phyloP scores from a whole-genome alignment of 2,113 vertebrate genomes.

The Dissostichus mawsoni region DNA sequence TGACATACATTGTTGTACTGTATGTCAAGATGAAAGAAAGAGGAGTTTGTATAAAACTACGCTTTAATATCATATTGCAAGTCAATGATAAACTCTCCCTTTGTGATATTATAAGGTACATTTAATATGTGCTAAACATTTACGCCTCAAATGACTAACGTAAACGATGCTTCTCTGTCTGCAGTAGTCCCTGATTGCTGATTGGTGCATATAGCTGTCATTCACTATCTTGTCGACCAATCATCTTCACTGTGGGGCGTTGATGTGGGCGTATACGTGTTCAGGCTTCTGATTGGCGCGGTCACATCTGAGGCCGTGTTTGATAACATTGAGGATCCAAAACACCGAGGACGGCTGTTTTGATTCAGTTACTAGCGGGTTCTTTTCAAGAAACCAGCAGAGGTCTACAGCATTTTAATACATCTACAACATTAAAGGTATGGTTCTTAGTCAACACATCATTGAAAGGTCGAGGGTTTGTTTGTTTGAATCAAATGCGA shows the following conservation, averaged over 20 bases:
- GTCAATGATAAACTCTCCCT: too few relatives aligned
- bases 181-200: rapidly evolving
- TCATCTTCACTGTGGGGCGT: conserved; percentile 16
- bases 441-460: neutral
- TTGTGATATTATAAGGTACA: neutral
- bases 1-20: too few relatives aligned
- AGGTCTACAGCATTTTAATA: neutral
- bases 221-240: neutral
- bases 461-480: neutral
- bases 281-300: conserved; percentile 57
- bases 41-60: too few relatives aligned
- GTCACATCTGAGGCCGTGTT: conserved; percentile 38
- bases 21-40: too few relatives aligned
- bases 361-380: neutral
- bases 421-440: conserved; percentile 29
- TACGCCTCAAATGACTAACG: neutral
- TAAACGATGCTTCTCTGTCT: neutral
- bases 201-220: conserved; percentile 34
- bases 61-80: too few relatives aligned
- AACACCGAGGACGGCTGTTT: neutral
- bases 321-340: conserved; percentile 42
- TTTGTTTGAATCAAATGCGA: neutral
- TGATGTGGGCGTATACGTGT: neutral
- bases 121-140: neutral
- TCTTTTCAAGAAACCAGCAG: neutral